Base-by-base conservation (phyloP, 37 sponge, comb jelly and placozoan genomes). In the Amphimedon queenslandica region DNA sequence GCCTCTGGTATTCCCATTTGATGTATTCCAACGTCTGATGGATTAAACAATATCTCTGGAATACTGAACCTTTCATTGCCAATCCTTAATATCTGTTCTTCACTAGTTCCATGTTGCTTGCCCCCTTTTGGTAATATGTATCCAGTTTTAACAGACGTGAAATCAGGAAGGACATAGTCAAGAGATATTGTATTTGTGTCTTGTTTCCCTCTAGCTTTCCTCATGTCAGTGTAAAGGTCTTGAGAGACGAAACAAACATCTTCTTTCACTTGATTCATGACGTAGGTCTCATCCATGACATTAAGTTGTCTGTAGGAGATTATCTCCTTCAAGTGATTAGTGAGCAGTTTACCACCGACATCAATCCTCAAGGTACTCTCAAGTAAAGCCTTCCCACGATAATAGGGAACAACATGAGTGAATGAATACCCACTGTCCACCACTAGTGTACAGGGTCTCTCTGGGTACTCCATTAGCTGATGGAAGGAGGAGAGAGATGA, bases 201-300 rank as follows among this genome's bases (percentile, higher is more conserved):
- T 1, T 71, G 80, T 31, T 67, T 69, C 36, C 11, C 65, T 43
- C 75, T 87, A 57, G 84, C 84, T 27, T 28, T 37, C 20, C 73
- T 76, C 99, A 98, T 86, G 73, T 98, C 99, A 16, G 25, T 40
- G 30, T 65, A 34, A 27, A 98, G 79, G 47, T 90, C 88, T 27
- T 63, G 76, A 16, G 93, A 81, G 10, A 98, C 96, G 65, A 80
- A 94, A 43, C 99, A 98, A 3, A 67, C 70, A 64, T 94, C 99
- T 80, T 98, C 99, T 80, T 98, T 98, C 29, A 92, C 96, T 67
- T 95, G 99, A 65, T 94, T 94, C 78, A 94, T 84, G 4, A 94
- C 99, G 63, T 90, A 90, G 1, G 99, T 94, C 63, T 98, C 99
- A 66, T 98, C 99, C 75, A 94, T 31, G 18, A 98, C 96, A 13